phyloP scores from a whole-genome alignment of 2,888 invertebrate genomes.

The Meliscaeva auricollis region DNA sequence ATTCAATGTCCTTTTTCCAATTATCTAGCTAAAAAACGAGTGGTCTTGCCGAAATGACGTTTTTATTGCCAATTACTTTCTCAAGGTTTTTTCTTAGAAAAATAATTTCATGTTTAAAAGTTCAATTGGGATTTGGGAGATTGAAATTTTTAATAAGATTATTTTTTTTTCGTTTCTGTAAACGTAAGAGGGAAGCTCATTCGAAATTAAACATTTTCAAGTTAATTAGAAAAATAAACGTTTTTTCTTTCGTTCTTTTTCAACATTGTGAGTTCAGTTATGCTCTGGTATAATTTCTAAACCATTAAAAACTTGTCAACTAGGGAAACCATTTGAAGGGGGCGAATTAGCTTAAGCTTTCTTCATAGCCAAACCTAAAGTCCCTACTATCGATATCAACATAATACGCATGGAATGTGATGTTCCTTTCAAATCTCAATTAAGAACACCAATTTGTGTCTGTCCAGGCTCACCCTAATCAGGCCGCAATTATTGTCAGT shows the following conservation, averaged over 20 bases:
- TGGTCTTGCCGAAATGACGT: not conserved
- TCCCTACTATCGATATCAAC: too few species aligned
- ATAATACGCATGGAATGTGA: not conserved
- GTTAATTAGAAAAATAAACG: too few species aligned
- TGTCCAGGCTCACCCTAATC: not conserved
- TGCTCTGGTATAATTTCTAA: too few species aligned
- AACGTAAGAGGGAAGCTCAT: too few species aligned
- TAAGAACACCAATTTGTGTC: conserved; percentile 1
- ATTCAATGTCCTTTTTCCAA: conserved; percentile 24
- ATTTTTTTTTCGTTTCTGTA: too few species aligned
- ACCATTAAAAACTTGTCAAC: too few species aligned
- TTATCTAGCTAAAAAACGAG: not conserved
- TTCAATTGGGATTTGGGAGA: not conserved
- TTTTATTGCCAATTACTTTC: conserved; percentile 5
- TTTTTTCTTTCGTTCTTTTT: too few species aligned
- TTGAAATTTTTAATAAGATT: not conserved
- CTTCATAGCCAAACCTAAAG: too few species aligned
- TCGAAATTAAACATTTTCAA: too few species aligned
- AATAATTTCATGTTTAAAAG: not conserved
- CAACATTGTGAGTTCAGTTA: too few species aligned
- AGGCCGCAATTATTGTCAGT: conserved; percentile 3
- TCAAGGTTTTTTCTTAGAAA: not conserved
- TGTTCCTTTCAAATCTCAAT: not conserved
- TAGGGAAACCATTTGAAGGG: too few species aligned
- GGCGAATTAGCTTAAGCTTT: too few species aligned